Percentiles rank a stretch among this genome's conserved stretches.
Conservation (phyloP, 2,797 vertebrate species). For the Anableps anableps region DNA sequence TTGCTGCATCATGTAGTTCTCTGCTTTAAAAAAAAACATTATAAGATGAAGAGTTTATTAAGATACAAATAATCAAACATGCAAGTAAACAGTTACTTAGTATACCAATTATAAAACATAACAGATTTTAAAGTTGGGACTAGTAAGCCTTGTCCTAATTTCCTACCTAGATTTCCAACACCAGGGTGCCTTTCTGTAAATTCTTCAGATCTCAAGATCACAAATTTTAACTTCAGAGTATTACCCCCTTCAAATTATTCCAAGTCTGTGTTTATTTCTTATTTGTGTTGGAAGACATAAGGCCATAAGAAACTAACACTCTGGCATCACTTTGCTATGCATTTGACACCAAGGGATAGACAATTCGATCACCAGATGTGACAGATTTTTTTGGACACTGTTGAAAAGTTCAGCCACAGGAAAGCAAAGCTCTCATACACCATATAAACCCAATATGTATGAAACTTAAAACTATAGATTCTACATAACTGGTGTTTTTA, state of each 20-base stretch:
- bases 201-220: neutral
- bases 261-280: neutral
- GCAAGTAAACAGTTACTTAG: neutral
- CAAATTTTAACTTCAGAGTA: neutral
- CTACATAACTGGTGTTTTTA: too few species aligned
- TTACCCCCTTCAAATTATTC: neutral
- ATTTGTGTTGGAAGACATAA: neutral
- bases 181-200: neutral
- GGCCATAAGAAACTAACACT: too few species aligned
- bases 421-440: too few species aligned
- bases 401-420: too few species aligned
- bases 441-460: too few species aligned
- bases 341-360: neutral
- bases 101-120: neutral
- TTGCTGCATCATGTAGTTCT: neutral
- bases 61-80: neutral
- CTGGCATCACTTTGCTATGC: neutral
- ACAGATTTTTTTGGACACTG: too few species aligned
- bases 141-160: neutral
- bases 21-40: neutral
- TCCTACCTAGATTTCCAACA: neutral
- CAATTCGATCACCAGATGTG: neutral
- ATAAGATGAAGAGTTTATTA: neutral
- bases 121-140: neutral
- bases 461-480: too few species aligned